These are phyloP conservation scores for Oreochromis tanganicae DNA, from an alignment of 2,113 vertebrate species.

Conservation along the genomic window DNA sequence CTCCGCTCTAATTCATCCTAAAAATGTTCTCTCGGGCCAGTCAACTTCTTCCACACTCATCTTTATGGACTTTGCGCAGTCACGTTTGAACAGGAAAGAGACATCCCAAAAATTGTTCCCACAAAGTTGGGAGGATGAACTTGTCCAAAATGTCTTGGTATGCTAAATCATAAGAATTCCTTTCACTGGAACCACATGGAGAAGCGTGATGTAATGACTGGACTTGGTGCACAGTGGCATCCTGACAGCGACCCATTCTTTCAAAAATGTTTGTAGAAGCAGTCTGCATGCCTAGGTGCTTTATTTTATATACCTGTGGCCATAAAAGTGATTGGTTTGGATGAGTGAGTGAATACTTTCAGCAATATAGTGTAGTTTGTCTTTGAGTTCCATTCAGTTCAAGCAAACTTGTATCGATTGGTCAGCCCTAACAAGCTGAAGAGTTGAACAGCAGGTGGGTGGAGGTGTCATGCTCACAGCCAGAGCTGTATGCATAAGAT, in stretches of 20 bases:
- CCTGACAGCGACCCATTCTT: neutral
- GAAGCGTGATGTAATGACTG: neutral
- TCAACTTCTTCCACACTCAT: neutral
- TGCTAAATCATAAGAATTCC: neutral
- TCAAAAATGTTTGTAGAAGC: neutral
- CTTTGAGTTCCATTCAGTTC: neutral
- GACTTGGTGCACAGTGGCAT: neutral
- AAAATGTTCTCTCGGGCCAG: neutral
- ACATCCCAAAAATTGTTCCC: neutral
- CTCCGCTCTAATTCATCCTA: neutral
- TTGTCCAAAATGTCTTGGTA: neutral
- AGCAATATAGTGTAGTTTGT: neutral
- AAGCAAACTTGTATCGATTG: neutral
- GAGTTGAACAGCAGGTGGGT: neutral
- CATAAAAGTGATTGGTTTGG: neutral
- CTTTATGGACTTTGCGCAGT: neutral
- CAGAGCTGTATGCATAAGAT: neutral
- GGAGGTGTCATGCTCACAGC: neutral
- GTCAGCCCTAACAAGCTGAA: neutral
- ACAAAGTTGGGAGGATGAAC: neutral
- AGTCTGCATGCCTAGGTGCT: neutral
- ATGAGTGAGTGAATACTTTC: neutral
- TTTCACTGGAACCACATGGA: neutral
- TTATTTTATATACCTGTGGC: neutral
- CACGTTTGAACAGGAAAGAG: neutral